These are phyloP conservation scores for Triops longicaudatus DNA, from an alignment of 1,140 invertebrate genomes.

Conservation along the genomic window DNA sequence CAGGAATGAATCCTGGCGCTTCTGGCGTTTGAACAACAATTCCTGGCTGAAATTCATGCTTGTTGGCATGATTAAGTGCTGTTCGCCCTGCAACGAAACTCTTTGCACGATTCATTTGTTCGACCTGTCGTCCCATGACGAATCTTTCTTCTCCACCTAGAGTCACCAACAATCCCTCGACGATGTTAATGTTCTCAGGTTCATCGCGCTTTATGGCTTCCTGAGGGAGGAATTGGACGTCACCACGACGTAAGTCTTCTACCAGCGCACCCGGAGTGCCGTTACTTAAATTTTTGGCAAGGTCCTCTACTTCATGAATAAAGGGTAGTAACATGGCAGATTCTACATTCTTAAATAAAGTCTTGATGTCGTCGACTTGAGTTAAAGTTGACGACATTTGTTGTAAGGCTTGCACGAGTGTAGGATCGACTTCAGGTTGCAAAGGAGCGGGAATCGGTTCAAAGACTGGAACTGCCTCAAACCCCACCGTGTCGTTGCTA, in stretches of 20 bases:
- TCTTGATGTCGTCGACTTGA: slow-evolving; percentile 46
- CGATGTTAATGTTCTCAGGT: neutral
- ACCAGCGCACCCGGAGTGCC: slow-evolving; percentile 19
- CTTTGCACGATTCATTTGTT: slow-evolving; percentile 28
- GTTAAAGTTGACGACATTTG: neutral
- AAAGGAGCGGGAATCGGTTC: slow-evolving; percentile 48
- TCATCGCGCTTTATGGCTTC: slow-evolving; percentile 1
- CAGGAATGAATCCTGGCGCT: slow-evolving; percentile 60
- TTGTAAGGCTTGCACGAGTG: slow-evolving; percentile 39
- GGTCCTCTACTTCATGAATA: slow-evolving; percentile 52
- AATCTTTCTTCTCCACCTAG: slow-evolving; percentile 29
- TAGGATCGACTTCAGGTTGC: slow-evolving; percentile 44
- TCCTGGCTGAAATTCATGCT: slow-evolving; percentile 58
- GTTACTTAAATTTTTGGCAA: slow-evolving; percentile 51
- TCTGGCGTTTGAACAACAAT: slow-evolving; percentile 57
- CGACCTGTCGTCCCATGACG: slow-evolving; percentile 32
- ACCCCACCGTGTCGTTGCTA: slow-evolving; percentile 46
- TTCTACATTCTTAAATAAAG: slow-evolving; percentile 43
- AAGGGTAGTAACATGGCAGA: slow-evolving; percentile 47
- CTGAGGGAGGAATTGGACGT: slow-evolving; percentile 16
- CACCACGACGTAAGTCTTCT: slow-evolving; percentile 39
- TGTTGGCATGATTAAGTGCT: slow-evolving; percentile 50
- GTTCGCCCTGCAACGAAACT: slow-evolving; percentile 62
- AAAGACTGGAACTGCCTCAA: slow-evolving; percentile 52
- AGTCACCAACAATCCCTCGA: slow-evolving; percentile 21